Base-by-base conservation (phyloP, 1,140 invertebrate genomes). In the Camponotus floridanus region DNA sequence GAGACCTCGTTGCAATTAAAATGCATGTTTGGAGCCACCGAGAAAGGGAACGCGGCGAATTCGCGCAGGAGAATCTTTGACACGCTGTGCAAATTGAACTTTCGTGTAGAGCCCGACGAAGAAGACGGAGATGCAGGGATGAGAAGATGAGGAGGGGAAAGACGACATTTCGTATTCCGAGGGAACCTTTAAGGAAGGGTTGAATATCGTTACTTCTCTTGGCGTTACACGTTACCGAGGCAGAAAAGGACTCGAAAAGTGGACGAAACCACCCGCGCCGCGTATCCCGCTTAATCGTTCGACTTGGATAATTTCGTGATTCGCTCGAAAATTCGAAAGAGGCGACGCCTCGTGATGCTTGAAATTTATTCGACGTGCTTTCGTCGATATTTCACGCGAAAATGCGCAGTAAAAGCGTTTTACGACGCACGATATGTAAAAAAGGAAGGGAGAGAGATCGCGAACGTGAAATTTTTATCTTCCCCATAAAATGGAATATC, bases 21-120 rank as follows among this genome's bases (percentile, higher is more conserved):
- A 61, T 67, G 86, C 62, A 74, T 55, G 80, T 48, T 48, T 42
- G 74, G 42, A 73, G 26, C 57, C 26, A 18, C 68, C 42, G 81
- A 57, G 70, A 86, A 83, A 55, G 80, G 15, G 61, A 55, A 39
- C 57, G 67, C 73, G 4, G 59, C n/a, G 87, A 36, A 51, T 83
- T 62, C 81, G 39, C 81, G 31, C 48, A 21, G 61, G 70, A 21
- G 64, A 89, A 90, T 92, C 91, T 93, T 93, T 92, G 92, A 93
- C 91, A 94, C 91, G 88, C 90, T 87, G 87, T 87, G 91, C 88
- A 92, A 93, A 94, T 93, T 94, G 92, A 93, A 94, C 90, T 93
- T 94, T 94, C 94, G 87, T 94, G 93, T 94, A 90, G 67, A 83
- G 26, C 84, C 88, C 80, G 51, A 81, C 36, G 51, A 78, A 62